Conservation (phyloP, 1,140 invertebrate species). For the Hirudo medicinalis region DNA sequence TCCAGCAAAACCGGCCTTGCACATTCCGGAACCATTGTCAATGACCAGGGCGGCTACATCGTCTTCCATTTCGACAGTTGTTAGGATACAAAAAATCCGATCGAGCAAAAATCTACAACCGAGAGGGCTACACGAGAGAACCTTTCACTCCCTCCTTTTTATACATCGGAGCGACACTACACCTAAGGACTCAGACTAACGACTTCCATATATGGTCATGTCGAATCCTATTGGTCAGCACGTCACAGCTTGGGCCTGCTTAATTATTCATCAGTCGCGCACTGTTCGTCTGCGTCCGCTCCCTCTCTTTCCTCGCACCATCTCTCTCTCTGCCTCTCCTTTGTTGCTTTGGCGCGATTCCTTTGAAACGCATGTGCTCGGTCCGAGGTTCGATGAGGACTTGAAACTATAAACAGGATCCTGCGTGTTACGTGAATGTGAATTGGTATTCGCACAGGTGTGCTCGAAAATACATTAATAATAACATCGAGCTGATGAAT, state of each 20-base stretch:
- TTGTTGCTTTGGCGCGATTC: too few relatives aligned
- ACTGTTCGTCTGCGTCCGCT: too few relatives aligned
- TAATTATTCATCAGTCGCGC: too few relatives aligned
- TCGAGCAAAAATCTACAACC: not conserved
- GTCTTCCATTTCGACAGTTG: conserved; percentile 47
- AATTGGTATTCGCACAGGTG: too few relatives aligned
- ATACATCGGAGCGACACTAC: not conserved
- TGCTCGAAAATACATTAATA: too few relatives aligned
- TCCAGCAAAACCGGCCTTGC: conserved; percentile 77
- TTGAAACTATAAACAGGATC: too few relatives aligned
- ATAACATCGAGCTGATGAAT: too few relatives aligned
- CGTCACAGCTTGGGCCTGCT: not conserved
- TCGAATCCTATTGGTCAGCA: not conserved
- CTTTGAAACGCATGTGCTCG: too few relatives aligned
- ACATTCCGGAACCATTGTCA: conserved; percentile 79
- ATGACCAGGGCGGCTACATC: conserved; percentile 72
- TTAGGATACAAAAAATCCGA: not conserved
- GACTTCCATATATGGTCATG: conserved; percentile 1
- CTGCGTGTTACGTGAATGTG: too few relatives aligned
- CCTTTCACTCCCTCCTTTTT: not conserved
- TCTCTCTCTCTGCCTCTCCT: too few relatives aligned
- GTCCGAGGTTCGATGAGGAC: too few relatives aligned
- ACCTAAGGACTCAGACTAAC: not conserved
- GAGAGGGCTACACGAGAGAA: not conserved
- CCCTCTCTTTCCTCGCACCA: too few relatives aligned